Percentiles rank a stretch among this genome's conserved stretches.
Conservation (phyloP, 2,113 vertebrate species). For the Scomber scombrus region DNA sequence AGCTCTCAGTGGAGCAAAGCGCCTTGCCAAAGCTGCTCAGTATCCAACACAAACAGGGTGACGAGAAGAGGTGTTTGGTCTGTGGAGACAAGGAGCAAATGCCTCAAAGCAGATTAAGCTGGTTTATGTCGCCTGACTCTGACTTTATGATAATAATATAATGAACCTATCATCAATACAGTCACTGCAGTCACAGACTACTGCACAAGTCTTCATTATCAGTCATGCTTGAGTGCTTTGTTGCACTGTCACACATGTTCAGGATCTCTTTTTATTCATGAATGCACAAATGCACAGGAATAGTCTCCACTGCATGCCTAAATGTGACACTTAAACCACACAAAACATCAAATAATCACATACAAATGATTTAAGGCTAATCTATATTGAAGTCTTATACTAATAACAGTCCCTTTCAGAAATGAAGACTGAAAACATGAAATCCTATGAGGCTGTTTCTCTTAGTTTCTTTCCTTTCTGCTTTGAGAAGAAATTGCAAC, state of each 20-base stretch:
- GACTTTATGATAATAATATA: not conserved
- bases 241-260: not conserved
- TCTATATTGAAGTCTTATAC: not conserved
- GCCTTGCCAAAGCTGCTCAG: conserved; percentile 9
- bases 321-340: not conserved
- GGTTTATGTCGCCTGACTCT: not conserved
- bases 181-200: not conserved
- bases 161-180: not conserved
- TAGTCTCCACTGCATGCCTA: not conserved
- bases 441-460: not conserved
- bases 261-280: not conserved
- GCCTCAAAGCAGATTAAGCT: conserved; percentile 7
- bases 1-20: conserved; percentile 4
- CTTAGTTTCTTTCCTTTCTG: not conserved
- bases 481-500: not conserved
- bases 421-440: not conserved
- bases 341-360: not conserved
- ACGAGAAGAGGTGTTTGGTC: conserved; percentile 20
- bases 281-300: not conserved
- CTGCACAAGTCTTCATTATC: not conserved
- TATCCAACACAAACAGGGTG: conserved; percentile 17
- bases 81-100: conserved; percentile 23
- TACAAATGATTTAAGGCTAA: not conserved
- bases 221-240: not conserved
- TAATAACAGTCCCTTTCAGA: not conserved